Evolutionary conservation across 2,113 vertebrate genomes (phyloP).

Genomic region (Cynopterus brachyotis): DNA sequence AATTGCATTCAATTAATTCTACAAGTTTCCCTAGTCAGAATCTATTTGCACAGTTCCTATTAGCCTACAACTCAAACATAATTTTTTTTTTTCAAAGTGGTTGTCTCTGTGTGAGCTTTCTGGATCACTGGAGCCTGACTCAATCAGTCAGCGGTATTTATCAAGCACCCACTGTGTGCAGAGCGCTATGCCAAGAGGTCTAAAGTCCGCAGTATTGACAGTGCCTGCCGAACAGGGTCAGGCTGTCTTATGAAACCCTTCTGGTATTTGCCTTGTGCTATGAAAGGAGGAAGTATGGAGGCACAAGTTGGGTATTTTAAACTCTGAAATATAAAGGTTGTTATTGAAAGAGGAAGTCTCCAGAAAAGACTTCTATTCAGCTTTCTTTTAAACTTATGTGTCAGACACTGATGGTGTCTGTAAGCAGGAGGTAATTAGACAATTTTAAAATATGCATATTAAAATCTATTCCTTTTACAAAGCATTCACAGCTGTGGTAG

Average conservation of each 20-base stretch:
- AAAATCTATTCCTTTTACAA: not conserved
- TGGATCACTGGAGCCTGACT: not conserved
- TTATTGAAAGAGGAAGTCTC: not conserved
- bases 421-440: not conserved
- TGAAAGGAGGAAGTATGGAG: not conserved
- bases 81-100: not conserved
- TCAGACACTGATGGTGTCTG: not conserved
- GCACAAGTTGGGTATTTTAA: not conserved
- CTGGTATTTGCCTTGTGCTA: not conserved
- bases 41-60: not conserved
- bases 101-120: not conserved
- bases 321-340: not conserved
- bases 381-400: not conserved
- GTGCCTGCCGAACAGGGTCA: not conserved
- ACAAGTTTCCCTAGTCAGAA: not conserved
- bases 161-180: not conserved
- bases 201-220: not conserved
- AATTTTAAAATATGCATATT: not conserved
- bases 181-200: not conserved
- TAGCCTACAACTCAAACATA: not conserved
- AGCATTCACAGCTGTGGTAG: not conserved
- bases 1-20: not conserved
- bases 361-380: not conserved
- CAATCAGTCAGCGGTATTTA: not conserved
- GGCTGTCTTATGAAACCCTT: not conserved